phyloP scores from a whole-genome alignment of 2,888 invertebrate genomes.

The Drosophila greeni region DNA sequence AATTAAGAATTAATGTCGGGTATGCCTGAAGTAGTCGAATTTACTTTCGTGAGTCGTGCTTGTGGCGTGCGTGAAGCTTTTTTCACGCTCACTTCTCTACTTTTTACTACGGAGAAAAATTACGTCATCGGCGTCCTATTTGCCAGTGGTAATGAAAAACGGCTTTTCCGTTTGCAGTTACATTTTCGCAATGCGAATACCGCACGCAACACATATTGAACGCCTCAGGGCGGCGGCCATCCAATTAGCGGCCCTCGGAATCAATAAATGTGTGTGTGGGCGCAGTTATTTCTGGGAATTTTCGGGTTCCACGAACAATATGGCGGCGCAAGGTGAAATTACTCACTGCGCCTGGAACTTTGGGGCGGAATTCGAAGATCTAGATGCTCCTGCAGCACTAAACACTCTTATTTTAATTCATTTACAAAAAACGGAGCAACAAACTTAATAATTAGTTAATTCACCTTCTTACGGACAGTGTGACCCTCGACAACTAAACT shows the following conservation, averaged over 20 bases:
- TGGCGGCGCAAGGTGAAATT: constrained; percentile 40
- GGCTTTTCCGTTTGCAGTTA: constrained; percentile 21
- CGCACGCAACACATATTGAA: constrained; percentile 18
- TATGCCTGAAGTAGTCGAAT: neutral
- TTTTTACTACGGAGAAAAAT: constrained; percentile 56
- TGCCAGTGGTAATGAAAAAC: constrained; percentile 39
- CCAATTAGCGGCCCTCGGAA: constrained; percentile 31
- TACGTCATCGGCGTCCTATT: constrained; percentile 74
- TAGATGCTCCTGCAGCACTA: constrained; percentile 10
- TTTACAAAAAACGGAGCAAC: constrained; percentile 3
- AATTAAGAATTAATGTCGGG: neutral
- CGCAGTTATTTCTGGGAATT: constrained; percentile 19
- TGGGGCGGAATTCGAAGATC: constrained; percentile 5
- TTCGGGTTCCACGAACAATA: constrained; percentile 34
- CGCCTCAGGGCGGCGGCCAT: constrained; percentile 8
- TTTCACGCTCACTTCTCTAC: constrained; percentile 15
- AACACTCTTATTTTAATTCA: constrained; percentile 3
- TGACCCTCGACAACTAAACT: constrained; percentile 7
- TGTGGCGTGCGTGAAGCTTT: constrained; percentile 15
- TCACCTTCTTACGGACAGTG: constrained; percentile 39
- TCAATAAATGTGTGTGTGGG: constrained; percentile 36
- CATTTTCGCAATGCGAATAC: constrained; percentile 30
- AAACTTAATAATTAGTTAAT: constrained; percentile 40
- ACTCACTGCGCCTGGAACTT: constrained; percentile 57
- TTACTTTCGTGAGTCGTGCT: neutral